phyloP scores from a whole-genome alignment of 2,888 invertebrate genomes.

The Coelinius sp. region DNA sequence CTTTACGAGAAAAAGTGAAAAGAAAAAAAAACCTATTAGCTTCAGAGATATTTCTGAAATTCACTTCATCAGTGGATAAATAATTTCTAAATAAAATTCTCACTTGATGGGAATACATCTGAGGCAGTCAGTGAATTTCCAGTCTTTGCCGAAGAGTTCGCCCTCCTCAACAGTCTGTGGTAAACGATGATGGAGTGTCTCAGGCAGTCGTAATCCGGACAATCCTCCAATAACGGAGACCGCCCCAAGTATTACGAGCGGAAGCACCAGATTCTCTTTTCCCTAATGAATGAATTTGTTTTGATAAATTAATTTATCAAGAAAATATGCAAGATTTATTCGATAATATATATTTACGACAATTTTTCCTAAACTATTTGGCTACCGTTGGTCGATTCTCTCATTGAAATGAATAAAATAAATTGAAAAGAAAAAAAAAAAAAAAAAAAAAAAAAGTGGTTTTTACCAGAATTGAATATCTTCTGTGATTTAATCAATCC shows the following conservation, averaged over 20 bases:
- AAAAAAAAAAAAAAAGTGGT: no score
- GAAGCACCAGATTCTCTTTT: slow-evolving; percentile 85
- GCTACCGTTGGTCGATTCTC: slow-evolving; percentile 15
- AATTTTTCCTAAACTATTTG: background rate
- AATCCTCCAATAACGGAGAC: slow-evolving; percentile 87
- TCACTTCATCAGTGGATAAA: background rate
- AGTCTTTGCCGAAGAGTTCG: slow-evolving; percentile 88
- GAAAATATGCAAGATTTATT: background rate
- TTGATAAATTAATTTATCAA: background rate
- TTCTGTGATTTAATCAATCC: slow-evolving; percentile 50
- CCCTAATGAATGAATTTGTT: slow-evolving; percentile 75
- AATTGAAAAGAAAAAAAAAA: background rate
- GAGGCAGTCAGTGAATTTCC: slow-evolving; percentile 82
- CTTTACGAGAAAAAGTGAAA: background rate
- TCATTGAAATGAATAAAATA: slow-evolving; percentile 12
- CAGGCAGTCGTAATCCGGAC: slow-evolving; percentile 85
- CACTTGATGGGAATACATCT: slow-evolving; percentile 81
- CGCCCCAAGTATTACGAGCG: slow-evolving; percentile 87
- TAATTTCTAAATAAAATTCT: slow-evolving; percentile 35
- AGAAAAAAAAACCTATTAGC: background rate
- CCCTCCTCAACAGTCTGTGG: slow-evolving; percentile 92
- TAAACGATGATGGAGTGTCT: slow-evolving; percentile 85
- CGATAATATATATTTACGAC: background rate
- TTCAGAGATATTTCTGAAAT: background rate
- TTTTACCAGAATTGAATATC: slow-evolving; percentile 42